phyloP scores from a whole-genome alignment of 53 echinoderm and acorn worm species.

The Patiria pectinifera region DNA sequence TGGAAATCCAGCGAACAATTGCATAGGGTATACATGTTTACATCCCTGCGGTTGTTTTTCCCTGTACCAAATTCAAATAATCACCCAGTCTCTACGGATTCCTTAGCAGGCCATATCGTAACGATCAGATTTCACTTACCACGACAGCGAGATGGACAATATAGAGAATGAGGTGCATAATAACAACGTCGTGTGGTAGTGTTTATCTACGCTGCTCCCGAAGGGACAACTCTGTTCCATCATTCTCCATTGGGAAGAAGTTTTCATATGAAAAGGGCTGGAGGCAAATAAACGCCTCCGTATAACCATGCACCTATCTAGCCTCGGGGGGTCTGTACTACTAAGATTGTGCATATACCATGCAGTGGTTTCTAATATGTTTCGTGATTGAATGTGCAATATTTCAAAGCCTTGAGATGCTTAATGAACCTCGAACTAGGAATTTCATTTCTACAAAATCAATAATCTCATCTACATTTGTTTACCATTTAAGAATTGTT shows the following conservation, averaged over 20 bases:
- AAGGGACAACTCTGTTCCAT: conserved; percentile 45
- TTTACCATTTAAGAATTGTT: neutral
- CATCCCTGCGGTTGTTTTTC: neutral
- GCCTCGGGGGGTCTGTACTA: neutral
- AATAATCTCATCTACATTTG: neutral
- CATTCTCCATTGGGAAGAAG: conserved; percentile 22
- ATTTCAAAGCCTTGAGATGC: neutral
- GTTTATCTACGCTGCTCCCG: conserved; percentile 55
- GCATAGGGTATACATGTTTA: neutral
- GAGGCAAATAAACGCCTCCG: conserved; percentile 20
- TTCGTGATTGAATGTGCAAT: conserved; percentile 1
- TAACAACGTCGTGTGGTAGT: conserved; percentile 21
- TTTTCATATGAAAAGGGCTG: conserved; percentile 2
- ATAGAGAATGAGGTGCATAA: conserved; percentile 28
- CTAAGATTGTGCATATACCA: neutral
- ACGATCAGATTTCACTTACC: conserved; percentile 53
- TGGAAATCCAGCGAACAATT: neutral
- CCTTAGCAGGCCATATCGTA: neutral
- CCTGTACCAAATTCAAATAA: neutral
- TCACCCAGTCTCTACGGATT: neutral
- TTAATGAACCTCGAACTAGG: neutral
- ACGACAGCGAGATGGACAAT: conserved; percentile 29
- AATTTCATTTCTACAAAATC: neutral
- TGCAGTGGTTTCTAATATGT: neutral
- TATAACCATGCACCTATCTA: conserved; percentile 44